Evolutionary conservation across 2,113 vertebrate species (phyloP).

Genomic region (Platichthys flesus): DNA sequence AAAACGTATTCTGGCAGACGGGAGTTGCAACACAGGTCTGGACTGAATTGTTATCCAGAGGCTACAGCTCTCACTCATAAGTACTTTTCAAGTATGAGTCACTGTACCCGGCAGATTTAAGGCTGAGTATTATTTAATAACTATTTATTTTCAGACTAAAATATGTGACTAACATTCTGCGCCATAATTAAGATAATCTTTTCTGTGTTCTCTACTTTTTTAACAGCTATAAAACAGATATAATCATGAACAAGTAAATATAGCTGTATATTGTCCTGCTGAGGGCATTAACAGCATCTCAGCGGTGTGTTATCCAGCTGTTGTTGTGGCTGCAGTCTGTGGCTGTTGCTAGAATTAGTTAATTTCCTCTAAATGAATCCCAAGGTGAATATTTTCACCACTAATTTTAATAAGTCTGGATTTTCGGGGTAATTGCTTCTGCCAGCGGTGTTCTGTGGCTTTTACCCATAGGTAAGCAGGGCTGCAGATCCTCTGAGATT

Average conservation of each 20-base stretch:
- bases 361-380: conserved; percentile 59
- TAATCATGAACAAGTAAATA: conserved; percentile 26
- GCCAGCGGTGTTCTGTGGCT: background rate
- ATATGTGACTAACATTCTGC: background rate
- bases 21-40: conserved; percentile 12
- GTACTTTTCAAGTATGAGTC: conserved; percentile 34
- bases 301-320: conserved; percentile 56
- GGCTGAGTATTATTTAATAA: background rate
- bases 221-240: conserved; percentile 13
- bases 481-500: background rate
- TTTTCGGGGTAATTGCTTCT: conserved; percentile 45
- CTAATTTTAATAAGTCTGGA: conserved; percentile 52
- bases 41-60: conserved; percentile 14
- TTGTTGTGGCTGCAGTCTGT: conserved; percentile 37
- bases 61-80: conserved; percentile 27
- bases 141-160: conserved; percentile 3
- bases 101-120: background rate
- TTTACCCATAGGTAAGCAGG: background rate
- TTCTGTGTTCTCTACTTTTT: conserved; percentile 20
- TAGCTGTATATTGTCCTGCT: conserved; percentile 11
- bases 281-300: conserved; percentile 60
- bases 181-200: background rate
- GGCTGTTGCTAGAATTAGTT: conserved; percentile 31
- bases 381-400: conserved; percentile 52
- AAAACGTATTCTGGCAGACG: conserved; percentile 24